Base-by-base conservation (phyloP, 2,113 vertebrate genomes). In the Elanus axillaris region DNA sequence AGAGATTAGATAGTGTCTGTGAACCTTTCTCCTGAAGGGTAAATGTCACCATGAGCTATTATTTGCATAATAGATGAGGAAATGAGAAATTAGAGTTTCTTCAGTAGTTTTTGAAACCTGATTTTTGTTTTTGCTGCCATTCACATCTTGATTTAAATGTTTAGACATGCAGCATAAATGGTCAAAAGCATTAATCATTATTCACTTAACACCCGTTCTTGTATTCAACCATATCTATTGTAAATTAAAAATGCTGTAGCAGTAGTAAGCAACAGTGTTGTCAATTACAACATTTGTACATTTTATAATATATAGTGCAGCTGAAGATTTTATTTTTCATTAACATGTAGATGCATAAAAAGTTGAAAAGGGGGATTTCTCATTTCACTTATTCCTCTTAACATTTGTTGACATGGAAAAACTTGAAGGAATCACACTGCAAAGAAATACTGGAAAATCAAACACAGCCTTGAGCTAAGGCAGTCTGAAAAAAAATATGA, bases 221-320 rank as follows among this genome's bases (percentile, higher is more conserved):
- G 11, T 79, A 67, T 52, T 67, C n/a, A 82, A 22, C 43, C 50
- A 74, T 58, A 63, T 34, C 32, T 64, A 52, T 83, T 94, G 64
- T 64, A 77, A 95, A 82, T 77, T 88, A 96, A 69, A 91, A 97
- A 89, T 84, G 66, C 42, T 91, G 71, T 74, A 88, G 90, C 78
- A 73, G 78, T 73, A 77, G 71, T 26, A 89, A 90, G 71, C 68
- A 96, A 86, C 64, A 95, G 58, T 48, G 64, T 53, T 96, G 76
- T 91, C 75, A 97, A 23, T 92, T 90, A 75, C 48, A 95, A 45
- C n/a, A 5, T 69, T 31, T 53, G 20, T 8, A 43, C 31, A 32
- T 69, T 88, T 91, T 73, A 43, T 15, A 52, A 12, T 27, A 64
- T 27, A 64, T 3, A 4, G 9, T 27, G 27, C 18, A 80, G 32